Evolutionary conservation across 2,888 invertebrate species (phyloP), one percentile per base, ranked within the genome.

Genomic region (Morpho deidamia): DNA sequence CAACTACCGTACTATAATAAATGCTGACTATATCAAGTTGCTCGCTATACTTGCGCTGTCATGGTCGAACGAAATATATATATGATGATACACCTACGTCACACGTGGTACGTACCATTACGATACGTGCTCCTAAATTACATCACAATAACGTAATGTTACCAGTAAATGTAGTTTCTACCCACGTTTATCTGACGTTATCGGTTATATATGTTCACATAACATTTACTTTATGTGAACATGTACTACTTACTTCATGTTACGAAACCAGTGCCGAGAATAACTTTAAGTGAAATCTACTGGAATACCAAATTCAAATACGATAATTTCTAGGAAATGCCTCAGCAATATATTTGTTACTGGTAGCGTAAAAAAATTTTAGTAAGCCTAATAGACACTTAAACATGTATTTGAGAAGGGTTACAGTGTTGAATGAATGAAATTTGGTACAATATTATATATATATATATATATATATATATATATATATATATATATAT

Each of bases 151-250:
- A 45, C 45, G 45, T 45, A 45, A 45, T 23, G 23, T 14, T 34
- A 44, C 44, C 12, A 34, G 44, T 35, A 11, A 37, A 35, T 37
- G 37, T 38, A 45, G 45, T 37, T 14, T 45, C 45, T 45, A 38
- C 45, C 45, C 23, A 45, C 45, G 45, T 14, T 45, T 38, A 37
- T 45, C 37, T 45, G 45, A 45, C 44, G 45, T 37, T 38, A 45
- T 45, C 45, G 37, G 37, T n/a, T 12, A 45, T 37, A 45, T 23
- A 45, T 45, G 45, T 23, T 45, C 37, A 37, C 14, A 37, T 44
- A 44, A 37, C 35, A 45, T 14, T 45, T 14, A 45, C 35, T 35
- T 35, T 12, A 7, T 12, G 35, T 35, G 45, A 37, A 11, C 44
- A 44, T 44, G 7, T 45, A 37, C 35, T 37, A 35, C 44, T 14